A percentile compares a stretch with the other conserved stretches of the same genome.
Conservation (phyloP, 2,113 vertebrate species). For the Microtus montanus region DNA sequence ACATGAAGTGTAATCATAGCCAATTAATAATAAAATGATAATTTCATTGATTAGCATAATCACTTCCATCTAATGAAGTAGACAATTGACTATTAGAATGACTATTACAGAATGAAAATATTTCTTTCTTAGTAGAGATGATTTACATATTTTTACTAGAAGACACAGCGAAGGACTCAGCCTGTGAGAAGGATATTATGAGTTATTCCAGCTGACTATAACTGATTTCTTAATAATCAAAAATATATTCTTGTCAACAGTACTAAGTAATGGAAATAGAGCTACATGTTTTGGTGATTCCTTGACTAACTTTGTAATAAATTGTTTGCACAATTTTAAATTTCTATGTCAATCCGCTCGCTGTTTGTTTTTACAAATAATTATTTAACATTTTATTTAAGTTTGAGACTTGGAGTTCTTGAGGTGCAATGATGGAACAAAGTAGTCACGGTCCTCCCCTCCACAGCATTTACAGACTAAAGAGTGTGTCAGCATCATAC, state of each 20-base stretch:
- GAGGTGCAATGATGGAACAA: background rate
- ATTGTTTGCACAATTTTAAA: background rate
- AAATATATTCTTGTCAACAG: background rate
- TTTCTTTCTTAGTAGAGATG: conserved; percentile 43
- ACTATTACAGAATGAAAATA: conserved; percentile 39
- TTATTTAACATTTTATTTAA: conserved; percentile 9
- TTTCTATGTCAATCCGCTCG: background rate
- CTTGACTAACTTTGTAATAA: background rate
- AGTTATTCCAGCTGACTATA: background rate
- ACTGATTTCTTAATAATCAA: background rate
- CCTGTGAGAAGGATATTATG: background rate
- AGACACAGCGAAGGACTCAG: background rate
- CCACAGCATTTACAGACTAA: background rate
- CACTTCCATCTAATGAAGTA: conserved; percentile 32
- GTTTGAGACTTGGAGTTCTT: background rate
- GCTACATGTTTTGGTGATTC: background rate
- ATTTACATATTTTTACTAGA: conserved; percentile 37
- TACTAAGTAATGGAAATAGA: conserved; percentile 18
- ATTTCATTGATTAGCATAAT: conserved; percentile 12
- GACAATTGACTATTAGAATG: conserved; percentile 4
- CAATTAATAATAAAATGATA: conserved; percentile 43
- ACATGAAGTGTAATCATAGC: background rate
- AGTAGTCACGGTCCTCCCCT: background rate
- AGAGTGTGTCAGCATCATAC: background rate
- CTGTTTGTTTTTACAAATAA: conserved; percentile 6